Evolutionary conservation across 2,888 invertebrate genomes (phyloP).

Genomic region (Sinodicranocentrus sp.): DNA sequence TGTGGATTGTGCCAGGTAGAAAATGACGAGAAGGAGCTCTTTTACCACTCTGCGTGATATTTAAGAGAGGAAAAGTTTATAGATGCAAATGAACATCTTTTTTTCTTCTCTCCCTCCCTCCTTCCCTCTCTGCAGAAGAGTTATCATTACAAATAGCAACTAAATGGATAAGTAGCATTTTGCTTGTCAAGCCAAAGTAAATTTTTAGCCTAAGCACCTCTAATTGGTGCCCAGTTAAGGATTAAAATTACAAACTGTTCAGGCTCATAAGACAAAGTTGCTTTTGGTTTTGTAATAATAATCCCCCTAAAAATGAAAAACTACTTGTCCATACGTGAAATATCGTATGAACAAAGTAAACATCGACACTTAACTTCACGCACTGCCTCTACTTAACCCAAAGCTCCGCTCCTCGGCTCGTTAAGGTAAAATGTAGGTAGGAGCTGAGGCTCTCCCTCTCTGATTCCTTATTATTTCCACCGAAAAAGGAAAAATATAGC

Average conservation of each 20-base stretch:
- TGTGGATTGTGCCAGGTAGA: too few species aligned
- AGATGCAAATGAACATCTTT: slow-evolving; percentile 63
- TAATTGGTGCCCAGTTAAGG: slow-evolving; percentile 72
- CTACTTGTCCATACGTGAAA: slow-evolving; percentile 39
- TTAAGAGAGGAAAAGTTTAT: slow-evolving; percentile 38
- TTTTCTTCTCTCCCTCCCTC: slow-evolving; percentile 24
- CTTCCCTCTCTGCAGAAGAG: slow-evolving; percentile 9
- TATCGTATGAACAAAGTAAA: slow-evolving; percentile 62
- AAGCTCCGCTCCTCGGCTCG: slow-evolving; percentile 63
- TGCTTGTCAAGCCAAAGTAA: slow-evolving; percentile 61
- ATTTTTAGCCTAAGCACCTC: slow-evolving; percentile 68
- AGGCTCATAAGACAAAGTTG: slow-evolving; percentile 19
- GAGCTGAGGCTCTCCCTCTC: slow-evolving; percentile 39
- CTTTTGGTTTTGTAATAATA: slow-evolving; percentile 31
- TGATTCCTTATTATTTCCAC: slow-evolving; percentile 67
- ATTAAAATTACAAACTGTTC: slow-evolving; percentile 62
- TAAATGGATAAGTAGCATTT: slow-evolving; percentile 64
- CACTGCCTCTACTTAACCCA: slow-evolving; percentile 47
- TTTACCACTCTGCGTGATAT: slow-evolving; percentile 56
- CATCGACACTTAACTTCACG: slow-evolving; percentile 60
- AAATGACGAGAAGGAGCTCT: slow-evolving; percentile 21
- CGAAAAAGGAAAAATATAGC: slow-evolving; percentile 68
- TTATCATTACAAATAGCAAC: slow-evolving; percentile 56
- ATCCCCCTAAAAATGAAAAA: not conserved
- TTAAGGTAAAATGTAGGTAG: slow-evolving; percentile 55